Evolutionary conservation across 2,113 vertebrate genomes (phyloP), one percentile per base, ranked within the genome.

Genomic region (Alces alces): DNA sequence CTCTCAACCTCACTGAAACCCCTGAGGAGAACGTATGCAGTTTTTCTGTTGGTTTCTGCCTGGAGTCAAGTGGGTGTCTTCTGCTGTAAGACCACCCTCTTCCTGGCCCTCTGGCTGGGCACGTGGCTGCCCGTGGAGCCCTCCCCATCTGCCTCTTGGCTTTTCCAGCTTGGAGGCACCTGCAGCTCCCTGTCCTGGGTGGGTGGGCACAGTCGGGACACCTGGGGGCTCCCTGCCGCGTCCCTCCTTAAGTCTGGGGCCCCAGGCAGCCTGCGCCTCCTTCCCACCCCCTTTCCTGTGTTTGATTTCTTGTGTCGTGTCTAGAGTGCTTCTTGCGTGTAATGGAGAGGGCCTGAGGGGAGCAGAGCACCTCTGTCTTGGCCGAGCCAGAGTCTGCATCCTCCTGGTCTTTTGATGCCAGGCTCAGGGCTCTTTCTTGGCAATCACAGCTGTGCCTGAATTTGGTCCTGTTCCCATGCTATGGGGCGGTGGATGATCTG

Each of bases 301-400:
- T 57, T 13, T 30, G 23, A 43, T 60, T 50, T 66, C 23, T 21
- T 82, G 45, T 7, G 36, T 36, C 33, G 6, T 10, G 0, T 57
- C 50, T 17, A 27, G 55, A 50, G 27, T 3, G 0, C 0, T 39
- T 6, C 10, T n/a, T 3, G 1, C 7, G 1, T 11, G 7, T 55
- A 27, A 33, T 1, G 13, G 13, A 21, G 33, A 12, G 21, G 45
- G 47, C 11, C 64, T 39, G 9, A 21, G 43, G 33, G 30, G 36
- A 2, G 25, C 6, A 27, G 13, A 76, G 17, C 11, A 13, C 2
- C n/a, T n/a, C 27, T 1, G 2, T 50, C 14, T 7, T 27, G 36
- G 30, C 13, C 3, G 89, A n/a, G 47, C 66, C 0, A 0, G 7
- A 5, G 30, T 57, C 60, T 33, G 21, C 17, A 2, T 47, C 45